These are phyloP conservation scores for Neocloeon triangulifer DNA, from an alignment of 1,140 invertebrate species.

Conservation along the genomic window DNA sequence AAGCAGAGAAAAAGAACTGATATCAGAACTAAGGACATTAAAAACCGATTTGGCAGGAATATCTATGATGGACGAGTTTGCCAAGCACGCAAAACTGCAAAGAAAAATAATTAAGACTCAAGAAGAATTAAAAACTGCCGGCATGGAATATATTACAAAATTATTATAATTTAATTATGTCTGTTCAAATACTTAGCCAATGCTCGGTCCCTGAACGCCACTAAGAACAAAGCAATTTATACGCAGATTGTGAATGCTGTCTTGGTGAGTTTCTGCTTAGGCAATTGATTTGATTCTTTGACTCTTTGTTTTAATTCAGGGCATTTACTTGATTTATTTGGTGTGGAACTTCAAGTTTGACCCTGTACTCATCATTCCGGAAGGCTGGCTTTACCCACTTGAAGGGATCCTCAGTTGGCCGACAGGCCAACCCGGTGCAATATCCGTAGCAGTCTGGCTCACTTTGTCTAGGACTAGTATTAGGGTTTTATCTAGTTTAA, in stretches of 20 bases:
- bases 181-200: not conserved
- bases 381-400: constrained; percentile 15
- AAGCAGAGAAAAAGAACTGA: constrained; percentile 7
- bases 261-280: not conserved
- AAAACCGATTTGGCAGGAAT: constrained; percentile 22
- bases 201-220: constrained; percentile 1
- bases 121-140: constrained; percentile 17
- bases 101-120: constrained; percentile 23
- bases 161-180: not conserved
- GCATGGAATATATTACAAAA: constrained; percentile 11
- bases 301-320: constrained; percentile 11
- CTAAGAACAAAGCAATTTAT: constrained; percentile 1
- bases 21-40: constrained; percentile 16
- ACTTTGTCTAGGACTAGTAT: not conserved
- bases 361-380: constrained; percentile 16
- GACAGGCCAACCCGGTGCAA: not conserved
- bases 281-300: not conserved
- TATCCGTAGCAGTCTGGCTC: not conserved
- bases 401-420: constrained; percentile 17
- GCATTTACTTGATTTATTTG: constrained; percentile 11
- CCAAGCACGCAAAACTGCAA: constrained; percentile 29
- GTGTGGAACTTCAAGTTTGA: constrained; percentile 14
- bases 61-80: constrained; percentile 30
- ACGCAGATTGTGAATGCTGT: not conserved
- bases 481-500: too few species aligned